Conservation (phyloP, 2,888 invertebrate genomes). For the Schrankia costaestrigalis region DNA sequence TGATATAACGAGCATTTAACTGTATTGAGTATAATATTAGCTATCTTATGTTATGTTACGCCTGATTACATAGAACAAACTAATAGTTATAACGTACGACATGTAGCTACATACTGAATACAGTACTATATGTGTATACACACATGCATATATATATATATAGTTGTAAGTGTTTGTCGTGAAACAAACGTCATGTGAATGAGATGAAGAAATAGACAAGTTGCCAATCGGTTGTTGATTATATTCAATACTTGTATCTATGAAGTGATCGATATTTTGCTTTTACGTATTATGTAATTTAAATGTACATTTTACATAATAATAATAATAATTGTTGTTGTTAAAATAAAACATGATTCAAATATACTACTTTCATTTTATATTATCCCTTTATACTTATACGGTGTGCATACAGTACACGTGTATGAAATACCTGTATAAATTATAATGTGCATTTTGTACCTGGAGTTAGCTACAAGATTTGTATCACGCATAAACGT, state of each 20-base stretch:
- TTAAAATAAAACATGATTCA: slow-evolving; percentile 67
- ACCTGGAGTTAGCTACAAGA: too few relatives aligned
- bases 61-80: slow-evolving; percentile 15
- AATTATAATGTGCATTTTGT: too few relatives aligned
- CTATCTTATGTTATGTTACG: too few relatives aligned
- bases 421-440: too few relatives aligned
- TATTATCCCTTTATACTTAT: too few relatives aligned
- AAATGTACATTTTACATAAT: slow-evolving; percentile 75
- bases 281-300: slow-evolving; percentile 68
- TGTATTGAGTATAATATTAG: slow-evolving; percentile 27
- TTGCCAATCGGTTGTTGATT: slow-evolving; percentile 31
- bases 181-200: slow-evolving; percentile 4
- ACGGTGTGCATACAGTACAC: too few relatives aligned
- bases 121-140: too few relatives aligned
- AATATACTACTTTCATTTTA: slow-evolving; percentile 16
- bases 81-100: slow-evolving; percentile 28
- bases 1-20: slow-evolving; percentile 42
- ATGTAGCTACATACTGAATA: slow-evolving; percentile 40
- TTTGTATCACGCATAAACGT: too few relatives aligned
- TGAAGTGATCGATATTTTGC: slow-evolving; percentile 55
- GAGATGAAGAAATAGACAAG: slow-evolving; percentile 32
- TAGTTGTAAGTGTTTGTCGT: neutral
- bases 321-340: slow-evolving; percentile 74
- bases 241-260: slow-evolving; percentile 47
- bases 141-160: too few relatives aligned